Conservation (phyloP, 1,140 invertebrate species). For the Stenopsyche tienmushanensis region DNA sequence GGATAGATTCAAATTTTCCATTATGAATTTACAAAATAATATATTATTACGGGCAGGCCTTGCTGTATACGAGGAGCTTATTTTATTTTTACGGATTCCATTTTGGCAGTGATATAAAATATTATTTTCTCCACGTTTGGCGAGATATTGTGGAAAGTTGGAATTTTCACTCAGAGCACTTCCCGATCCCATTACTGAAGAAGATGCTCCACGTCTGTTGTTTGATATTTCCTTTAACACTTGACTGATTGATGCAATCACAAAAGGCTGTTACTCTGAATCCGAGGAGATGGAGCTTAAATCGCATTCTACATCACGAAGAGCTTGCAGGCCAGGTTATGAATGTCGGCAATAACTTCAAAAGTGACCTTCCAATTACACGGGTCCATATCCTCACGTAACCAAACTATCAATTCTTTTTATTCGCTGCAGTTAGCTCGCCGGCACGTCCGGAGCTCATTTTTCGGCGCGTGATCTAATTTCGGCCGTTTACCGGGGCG, state of each 20-base stretch:
- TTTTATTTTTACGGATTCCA: no score
- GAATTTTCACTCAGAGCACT: no score
- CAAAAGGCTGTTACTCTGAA: background rate
- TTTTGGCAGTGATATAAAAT: no score
- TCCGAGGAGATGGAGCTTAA: background rate
- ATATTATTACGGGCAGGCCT: no score
- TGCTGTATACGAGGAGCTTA: no score
- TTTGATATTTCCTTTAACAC: background rate
- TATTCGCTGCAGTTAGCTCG: constrained; percentile 36
- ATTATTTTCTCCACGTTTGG: no score
- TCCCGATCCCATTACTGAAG: no score
- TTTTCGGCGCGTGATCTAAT: constrained; percentile 42
- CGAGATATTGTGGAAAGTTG: no score
- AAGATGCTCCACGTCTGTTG: background rate
- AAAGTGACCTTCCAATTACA: constrained; percentile 7
- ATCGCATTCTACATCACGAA: no score
- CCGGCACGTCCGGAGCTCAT: constrained; percentile 37
- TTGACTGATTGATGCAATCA: background rate
- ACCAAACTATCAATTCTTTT: constrained; percentile 41
- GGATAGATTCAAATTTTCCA: no score
- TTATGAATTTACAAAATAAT: no score
- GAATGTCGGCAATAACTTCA: background rate
- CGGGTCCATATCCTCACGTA: constrained; percentile 25
- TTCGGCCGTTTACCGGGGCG: constrained; percentile 35
- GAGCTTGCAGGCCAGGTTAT: background rate